Conservation (phyloP, 2,888 invertebrate genomes). For the Synanthedon andrenaeformis region DNA sequence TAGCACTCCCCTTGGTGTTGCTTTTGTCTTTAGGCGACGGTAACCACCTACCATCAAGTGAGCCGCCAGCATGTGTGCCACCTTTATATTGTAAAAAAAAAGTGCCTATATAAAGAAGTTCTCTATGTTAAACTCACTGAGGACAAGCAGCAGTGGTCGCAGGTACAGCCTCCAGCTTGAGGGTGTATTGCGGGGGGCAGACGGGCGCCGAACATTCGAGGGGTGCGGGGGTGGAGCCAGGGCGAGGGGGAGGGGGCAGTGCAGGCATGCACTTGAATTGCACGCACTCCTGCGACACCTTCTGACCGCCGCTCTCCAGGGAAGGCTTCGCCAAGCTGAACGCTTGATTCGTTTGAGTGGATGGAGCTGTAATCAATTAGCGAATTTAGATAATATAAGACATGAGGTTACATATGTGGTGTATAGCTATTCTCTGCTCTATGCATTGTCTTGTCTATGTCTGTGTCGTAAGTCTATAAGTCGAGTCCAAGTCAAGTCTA, state of each 20-base stretch:
- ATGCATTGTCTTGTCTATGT: no score
- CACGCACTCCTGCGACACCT: conserved; percentile 40
- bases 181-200: conserved; percentile 73
- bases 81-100: no score
- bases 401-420: not conserved
- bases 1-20: no score
- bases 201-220: conserved; percentile 49
- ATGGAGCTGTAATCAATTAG: conserved; percentile 6
- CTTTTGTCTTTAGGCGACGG: no score
- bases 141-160: conserved; percentile 50
- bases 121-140: no score
- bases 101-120: no score
- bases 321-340: conserved; percentile 47
- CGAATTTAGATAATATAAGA: not conserved
- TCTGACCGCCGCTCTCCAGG: conserved; percentile 6
- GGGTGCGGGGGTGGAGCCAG: conserved; percentile 28
- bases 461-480: no score
- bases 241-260: conserved; percentile 53
- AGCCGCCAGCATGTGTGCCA: no score
- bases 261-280: conserved; percentile 69
- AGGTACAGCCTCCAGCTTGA: conserved; percentile 51
- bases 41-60: no score
- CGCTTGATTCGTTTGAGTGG: conserved; percentile 28
- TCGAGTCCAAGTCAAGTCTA: no score
- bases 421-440: no score